Base-by-base conservation (phyloP, 2,888 invertebrate genomes). In the Sphaerophoria rueppellii region DNA sequence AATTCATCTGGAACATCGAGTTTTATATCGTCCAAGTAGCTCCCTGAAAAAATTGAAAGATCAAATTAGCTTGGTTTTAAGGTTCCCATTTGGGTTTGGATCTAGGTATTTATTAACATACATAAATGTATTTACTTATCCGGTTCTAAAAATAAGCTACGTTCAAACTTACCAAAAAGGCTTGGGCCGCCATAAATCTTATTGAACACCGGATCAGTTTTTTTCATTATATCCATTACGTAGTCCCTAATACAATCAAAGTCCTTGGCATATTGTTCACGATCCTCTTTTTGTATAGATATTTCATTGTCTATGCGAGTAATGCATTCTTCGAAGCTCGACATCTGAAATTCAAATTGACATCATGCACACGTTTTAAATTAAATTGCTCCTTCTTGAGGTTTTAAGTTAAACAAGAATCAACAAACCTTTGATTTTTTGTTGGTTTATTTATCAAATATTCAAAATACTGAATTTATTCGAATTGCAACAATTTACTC, bases 1-100 rank as follows among this genome's bases (percentile, higher is more conserved):
- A 83, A 88, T 50, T 90, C 90, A 58, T 90, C 88, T 0, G 89
- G 89, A 32, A 74, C 61, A 6, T 72, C 48, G 6, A 88, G 65
- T 61, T 88, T 88, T 4, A 89, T 35, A 2, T 86, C 77, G 7
- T 89, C 88, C 0, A 79, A 70, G 14, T 71, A 79, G 32, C 89
- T 89, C 0, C 89, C 90, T 88, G 63, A 46, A 48, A 67, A 24
- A n/a, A 32, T 6, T 2, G 14, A n/a, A 34, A 50, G 12, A 6
- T n/a, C 7, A 61, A 54, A 32, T 3, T 14, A 54, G 9, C 6
- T 52, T 24, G n/a, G n/a, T n/a, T n/a, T n/a, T n/a, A n/a, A n/a
- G n/a, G n/a, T n/a, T n/a, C n/a, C n/a, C n/a, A n/a, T n/a, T n/a
- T n/a, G n/a, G n/a, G n/a, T n/a, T n/a, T n/a, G n/a, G n/a, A n/a